phyloP scores from a whole-genome alignment of 2,113 vertebrate species.

The Laterallus jamaicensis region DNA sequence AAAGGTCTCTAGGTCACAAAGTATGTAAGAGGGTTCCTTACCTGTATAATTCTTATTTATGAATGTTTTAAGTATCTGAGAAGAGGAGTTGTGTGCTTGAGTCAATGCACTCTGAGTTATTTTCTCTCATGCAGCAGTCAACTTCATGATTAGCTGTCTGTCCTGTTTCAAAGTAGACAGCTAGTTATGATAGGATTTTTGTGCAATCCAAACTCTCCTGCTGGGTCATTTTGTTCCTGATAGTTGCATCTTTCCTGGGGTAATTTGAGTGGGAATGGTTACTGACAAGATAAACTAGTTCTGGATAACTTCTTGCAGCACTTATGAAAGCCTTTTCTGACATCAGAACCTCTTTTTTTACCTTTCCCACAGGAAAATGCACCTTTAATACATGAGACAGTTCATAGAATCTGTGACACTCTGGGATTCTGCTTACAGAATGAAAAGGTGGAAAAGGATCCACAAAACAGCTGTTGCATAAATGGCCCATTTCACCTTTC shows the following conservation, averaged over 20 bases:
- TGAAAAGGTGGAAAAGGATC: not conserved
- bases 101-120: not conserved
- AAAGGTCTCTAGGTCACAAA: not conserved
- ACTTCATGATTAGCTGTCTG: not conserved
- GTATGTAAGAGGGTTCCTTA: not conserved
- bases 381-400: not conserved
- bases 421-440: not conserved
- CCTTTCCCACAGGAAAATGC: not conserved
- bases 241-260: not conserved
- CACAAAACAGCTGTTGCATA: not conserved
- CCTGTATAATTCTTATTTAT: accelerated
- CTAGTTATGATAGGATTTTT: not conserved
- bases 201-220: not conserved
- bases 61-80: not conserved
- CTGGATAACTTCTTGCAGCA: not conserved
- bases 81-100: not conserved
- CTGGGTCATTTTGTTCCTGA: not conserved
- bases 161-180: not conserved
- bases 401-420: not conserved
- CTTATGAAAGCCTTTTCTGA: not conserved
- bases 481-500: not conserved
- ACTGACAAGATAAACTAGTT: not conserved
- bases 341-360: not conserved
- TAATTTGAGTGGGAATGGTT: not conserved
- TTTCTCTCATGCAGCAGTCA: not conserved